Conservation (phyloP, 2,797 vertebrate species). For the Mus spretus region DNA sequence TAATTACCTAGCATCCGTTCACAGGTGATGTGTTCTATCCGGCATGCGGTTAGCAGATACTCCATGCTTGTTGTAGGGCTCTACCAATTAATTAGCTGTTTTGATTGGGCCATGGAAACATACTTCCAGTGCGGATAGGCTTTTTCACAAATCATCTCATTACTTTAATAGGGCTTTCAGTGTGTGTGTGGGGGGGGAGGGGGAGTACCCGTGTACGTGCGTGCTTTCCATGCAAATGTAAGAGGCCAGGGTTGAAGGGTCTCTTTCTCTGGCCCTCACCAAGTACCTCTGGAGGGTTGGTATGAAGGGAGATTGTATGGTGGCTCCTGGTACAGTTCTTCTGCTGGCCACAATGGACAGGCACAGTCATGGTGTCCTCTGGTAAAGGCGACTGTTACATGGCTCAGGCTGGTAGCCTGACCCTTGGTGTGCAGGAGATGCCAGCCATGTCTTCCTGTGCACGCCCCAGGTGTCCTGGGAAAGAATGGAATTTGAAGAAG, state of each 20-base stretch:
- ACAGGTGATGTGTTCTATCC: constrained; percentile 63
- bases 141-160: constrained; percentile 35
- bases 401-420: neutral
- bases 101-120: constrained; percentile 51
- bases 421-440: neutral
- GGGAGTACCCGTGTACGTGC: no score
- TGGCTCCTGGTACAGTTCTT: neutral
- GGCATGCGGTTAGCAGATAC: constrained; percentile 74
- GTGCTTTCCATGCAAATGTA: neutral
- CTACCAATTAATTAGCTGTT: constrained; percentile 68
- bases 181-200: neutral
- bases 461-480: neutral
- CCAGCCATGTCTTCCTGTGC: neutral
- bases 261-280: neutral
- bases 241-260: neutral
- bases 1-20: constrained; percentile 68
- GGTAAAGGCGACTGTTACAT: neutral
- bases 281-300: neutral
- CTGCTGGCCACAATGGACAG: neutral
- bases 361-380: neutral
- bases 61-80: constrained; percentile 73
- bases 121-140: neutral
- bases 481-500: neutral
- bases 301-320: neutral
- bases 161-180: neutral